Evolutionary conservation across 1,140 invertebrate genomes (phyloP).

Genomic region (Oreohelix idahoensis): DNA sequence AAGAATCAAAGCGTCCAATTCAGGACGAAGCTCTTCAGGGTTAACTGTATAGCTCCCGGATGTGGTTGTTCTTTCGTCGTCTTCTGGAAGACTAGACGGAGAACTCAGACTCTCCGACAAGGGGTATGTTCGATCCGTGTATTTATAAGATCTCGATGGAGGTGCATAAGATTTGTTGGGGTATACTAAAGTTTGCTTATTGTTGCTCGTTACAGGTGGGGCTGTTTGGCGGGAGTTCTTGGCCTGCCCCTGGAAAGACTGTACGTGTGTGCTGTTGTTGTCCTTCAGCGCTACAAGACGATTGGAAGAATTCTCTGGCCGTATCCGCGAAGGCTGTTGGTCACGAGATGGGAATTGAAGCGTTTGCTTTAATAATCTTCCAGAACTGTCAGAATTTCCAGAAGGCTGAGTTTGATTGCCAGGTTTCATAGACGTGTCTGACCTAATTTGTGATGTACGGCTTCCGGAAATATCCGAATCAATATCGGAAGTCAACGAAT

Average conservation of each 20-base stretch:
- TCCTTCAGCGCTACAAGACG: neutral
- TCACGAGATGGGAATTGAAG: neutral
- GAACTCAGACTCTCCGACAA: neutral
- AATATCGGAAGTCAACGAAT: neutral
- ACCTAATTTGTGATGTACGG: neutral
- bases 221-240: no score
- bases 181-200: neutral
- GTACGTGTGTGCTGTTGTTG: neutral
- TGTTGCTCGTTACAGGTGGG: neutral
- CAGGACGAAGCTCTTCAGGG: slow-evolving; percentile 55
- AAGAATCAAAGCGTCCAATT: slow-evolving; percentile 54
- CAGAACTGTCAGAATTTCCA: neutral
- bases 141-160: neutral
- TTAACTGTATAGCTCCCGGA: slow-evolving; percentile 68
- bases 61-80: slow-evolving; percentile 59
- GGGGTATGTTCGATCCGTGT: slow-evolving; percentile 10
- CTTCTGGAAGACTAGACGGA: slow-evolving; percentile 39
- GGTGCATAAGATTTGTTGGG: neutral
- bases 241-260: neutral
- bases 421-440: neutral
- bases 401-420: neutral
- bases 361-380: neutral
- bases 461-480: slow-evolving; percentile 9
- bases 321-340: neutral
- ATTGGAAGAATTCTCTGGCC: neutral